Percentiles rank a stretch among this genome's conserved stretches.
Conservation (phyloP, 2,888 invertebrate species). For the Acanthosepion lycidas region DNA sequence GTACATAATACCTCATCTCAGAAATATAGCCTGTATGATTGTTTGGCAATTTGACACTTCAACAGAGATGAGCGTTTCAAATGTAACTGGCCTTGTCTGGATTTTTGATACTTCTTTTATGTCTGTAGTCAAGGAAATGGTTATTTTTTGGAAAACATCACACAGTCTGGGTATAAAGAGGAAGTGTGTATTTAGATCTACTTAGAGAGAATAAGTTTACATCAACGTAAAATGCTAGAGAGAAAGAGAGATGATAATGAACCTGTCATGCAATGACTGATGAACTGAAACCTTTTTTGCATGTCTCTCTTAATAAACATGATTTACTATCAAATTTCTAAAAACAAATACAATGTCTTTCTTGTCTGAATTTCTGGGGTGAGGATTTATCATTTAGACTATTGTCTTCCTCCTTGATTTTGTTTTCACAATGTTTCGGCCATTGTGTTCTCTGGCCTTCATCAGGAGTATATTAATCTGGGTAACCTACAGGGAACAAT, state of each 20-base stretch:
- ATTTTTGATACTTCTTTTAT: neutral
- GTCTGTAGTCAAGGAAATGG: neutral
- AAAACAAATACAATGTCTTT: neutral
- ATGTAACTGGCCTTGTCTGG: neutral
- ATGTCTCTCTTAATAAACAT: neutral
- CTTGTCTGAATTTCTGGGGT: neutral
- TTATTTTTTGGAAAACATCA: neutral
- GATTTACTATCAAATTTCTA: neutral
- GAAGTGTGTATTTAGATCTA: neutral
- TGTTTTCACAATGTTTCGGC: too few relatives aligned
- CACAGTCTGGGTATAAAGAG: neutral
- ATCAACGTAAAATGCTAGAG: neutral
- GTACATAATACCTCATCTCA: too few relatives aligned
- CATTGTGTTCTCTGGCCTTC: too few relatives aligned
- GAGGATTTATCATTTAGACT: too few relatives aligned
- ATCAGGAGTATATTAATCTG: too few relatives aligned
- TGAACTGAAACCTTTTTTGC: neutral
- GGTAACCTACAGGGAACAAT: too few relatives aligned
- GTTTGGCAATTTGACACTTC: neutral
- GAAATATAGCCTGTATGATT: too few relatives aligned
- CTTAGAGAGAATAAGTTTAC: neutral
- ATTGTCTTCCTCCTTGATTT: too few relatives aligned
- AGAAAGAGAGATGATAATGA: neutral
- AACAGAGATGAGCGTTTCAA: neutral
- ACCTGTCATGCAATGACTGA: neutral